phyloP scores from a whole-genome alignment of 1,140 invertebrate species.

The Caenorhabditis remanei region DNA sequence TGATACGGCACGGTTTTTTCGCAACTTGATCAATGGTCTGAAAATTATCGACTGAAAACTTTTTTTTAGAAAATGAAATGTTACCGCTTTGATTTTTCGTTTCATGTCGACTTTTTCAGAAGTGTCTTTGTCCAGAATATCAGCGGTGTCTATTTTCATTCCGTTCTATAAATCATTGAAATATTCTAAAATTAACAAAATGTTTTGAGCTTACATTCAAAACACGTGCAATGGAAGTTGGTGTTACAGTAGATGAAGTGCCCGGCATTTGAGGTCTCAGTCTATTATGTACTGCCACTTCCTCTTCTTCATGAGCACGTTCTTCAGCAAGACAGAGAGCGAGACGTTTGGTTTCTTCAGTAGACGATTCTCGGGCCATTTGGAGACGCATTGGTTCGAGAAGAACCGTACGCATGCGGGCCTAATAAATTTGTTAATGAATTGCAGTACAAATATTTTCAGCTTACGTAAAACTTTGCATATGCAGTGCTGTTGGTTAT shows the following conservation, averaged over 20 bases:
- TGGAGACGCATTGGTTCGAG: conserved; percentile 40
- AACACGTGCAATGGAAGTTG: background rate
- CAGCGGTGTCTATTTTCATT: conserved; percentile 6
- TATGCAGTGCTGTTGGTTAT: conserved; percentile 5
- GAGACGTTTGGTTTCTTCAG: conserved; percentile 29
- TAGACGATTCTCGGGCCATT: background rate
- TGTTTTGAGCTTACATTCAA: background rate
- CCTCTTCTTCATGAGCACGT: conserved; percentile 15
- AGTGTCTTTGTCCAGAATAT: conserved; percentile 10
- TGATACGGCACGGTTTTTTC: background rate
- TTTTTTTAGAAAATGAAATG: background rate
- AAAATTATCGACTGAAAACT: background rate
- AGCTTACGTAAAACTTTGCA: conserved; percentile 20
- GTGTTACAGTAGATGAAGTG: background rate
- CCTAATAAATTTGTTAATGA: background rate
- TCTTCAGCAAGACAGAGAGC: conserved; percentile 35
- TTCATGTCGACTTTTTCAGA: background rate
- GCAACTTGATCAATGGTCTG: conserved; percentile 6
- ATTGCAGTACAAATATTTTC: background rate
- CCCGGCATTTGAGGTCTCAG: background rate
- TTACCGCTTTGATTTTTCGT: background rate
- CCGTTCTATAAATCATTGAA: conserved; percentile 18
- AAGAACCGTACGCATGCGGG: conserved; percentile 19
- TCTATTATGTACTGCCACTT: background rate
- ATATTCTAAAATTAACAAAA: background rate